Percentiles rank a stretch among this genome's conserved stretches.
Conservation (phyloP, 2,113 vertebrate genomes). For the Capreolus pygargus region DNA sequence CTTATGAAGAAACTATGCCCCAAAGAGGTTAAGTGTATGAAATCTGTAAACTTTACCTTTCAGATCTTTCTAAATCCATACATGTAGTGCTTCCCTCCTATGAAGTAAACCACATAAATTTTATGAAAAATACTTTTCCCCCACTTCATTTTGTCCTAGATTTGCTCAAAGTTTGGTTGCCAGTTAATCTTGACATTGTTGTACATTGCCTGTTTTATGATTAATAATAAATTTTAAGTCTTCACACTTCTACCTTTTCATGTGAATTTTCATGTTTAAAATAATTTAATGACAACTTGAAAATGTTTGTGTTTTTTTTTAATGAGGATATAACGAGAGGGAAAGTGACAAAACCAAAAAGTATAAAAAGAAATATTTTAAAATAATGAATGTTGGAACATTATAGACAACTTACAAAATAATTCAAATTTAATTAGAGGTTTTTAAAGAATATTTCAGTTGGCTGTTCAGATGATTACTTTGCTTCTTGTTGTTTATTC, state of each 20-base stretch:
- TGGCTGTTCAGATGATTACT: not conserved
- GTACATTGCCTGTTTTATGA: not conserved
- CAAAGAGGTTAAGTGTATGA: not conserved
- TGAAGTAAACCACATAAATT: not conserved
- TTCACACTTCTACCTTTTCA: not conserved
- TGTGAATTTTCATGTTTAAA: not conserved
- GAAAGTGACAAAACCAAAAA: not conserved
- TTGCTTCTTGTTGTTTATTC: conserved; percentile 7
- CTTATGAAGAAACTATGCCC: not conserved
- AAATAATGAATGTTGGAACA: not conserved
- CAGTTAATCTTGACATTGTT: not conserved
- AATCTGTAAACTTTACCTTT: not conserved
- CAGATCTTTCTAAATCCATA: not conserved
- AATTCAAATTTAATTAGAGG: conserved; percentile 24
- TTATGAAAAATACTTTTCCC: not conserved
- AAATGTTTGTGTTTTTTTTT: conserved; percentile 31
- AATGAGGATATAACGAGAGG: not conserved
- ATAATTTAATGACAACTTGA: conserved; percentile 29
- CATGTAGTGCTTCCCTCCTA: not conserved
- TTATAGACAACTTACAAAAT: not conserved
- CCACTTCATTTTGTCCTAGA: not conserved
- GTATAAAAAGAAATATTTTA: conserved; percentile 30
- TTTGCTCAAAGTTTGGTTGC: not conserved
- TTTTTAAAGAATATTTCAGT: conserved; percentile 14
- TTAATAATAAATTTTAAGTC: conserved; percentile 8